Evolutionary conservation across 2,797 vertebrate genomes (phyloP), one percentile per base, ranked within the genome.

Genomic region (Sebastes iracundus): DNA sequence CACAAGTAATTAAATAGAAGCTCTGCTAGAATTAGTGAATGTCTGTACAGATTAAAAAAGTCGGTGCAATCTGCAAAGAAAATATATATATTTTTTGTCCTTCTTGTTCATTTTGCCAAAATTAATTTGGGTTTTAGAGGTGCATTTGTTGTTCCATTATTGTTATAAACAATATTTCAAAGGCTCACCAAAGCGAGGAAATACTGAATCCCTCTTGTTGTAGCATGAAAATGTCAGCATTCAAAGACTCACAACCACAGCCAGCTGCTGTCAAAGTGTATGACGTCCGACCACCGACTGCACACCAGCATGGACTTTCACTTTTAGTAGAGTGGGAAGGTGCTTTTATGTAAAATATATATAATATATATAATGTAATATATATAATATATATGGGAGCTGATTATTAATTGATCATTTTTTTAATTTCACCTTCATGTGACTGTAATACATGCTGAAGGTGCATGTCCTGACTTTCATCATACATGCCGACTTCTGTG

Each of bases 321-420:
- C 59, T 82, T 76, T 71, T 35, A 22, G 58, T 77, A 18, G 30
- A 70, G 30, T 7, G 8, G 9, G 12, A 76, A 58, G 78, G 55
- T 56, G 25, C 28, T 38, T 81, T 89, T 86, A 87, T 81, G 60
- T 81, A 81, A 83, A 53, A 25, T 58, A 46, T 42, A 42, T 38
- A 38, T 38, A 38, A 38, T 38, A 38, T 38, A 38, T 38, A 38
- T 13, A 38, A 38, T 38, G 13, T 38, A 38, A 14, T 38, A 38
- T 38, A 38, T 38, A 38, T 38, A 38, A 18, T 20, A 20, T 18
- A 81, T 84, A 80, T 61, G 75, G 32, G 23, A 76, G n/a, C 56
- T 79, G 28, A 85, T 90, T 73, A 85, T 80, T 91, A 83, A 91
- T 90, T 92, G 28, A 91, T 79, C 11, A 46, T 56, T 79, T 79